Base-by-base conservation (phyloP, 2,888 invertebrate genomes). In the Crioceris asparagi region DNA sequence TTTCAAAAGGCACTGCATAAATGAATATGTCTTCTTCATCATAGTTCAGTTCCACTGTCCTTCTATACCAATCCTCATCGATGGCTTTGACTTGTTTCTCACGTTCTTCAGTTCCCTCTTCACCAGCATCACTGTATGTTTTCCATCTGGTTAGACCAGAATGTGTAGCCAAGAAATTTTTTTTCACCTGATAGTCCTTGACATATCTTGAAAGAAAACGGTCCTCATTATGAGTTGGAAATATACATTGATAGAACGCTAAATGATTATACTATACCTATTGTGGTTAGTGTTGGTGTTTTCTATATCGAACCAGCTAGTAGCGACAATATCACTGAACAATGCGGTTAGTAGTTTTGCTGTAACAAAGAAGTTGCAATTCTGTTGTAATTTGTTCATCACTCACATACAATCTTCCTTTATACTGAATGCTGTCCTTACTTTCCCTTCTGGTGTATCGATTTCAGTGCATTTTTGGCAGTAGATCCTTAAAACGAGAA, bases 81-180 rank as follows among this genome's bases (percentile, higher is more conserved):
- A 84, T 85, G 1, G 88, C 78, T 29, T 75, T 71, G 8, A 21
- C 25, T 23, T 52, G 45, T 4, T 49, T 45, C 27, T 51, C 52
- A 8, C 19, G 12, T 3, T 14, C 23, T 8, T 33, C 33, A 8
- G 15, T 14, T 5, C 14, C 14, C 40, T 56, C 53, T 4, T 40
- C 47, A 17, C 48, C 44, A 4, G 44, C 45, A 17, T 34, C 31
- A n/a, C 44, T 46, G 33, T 54, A 53, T 3, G 44, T 50, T 55
- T 83, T 80, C 87, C 88, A 91, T 41, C 91, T 69, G 0, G 88
- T 87, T 5, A 92, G 69, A 0, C 92, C 92, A 52, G 86, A 86
- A 59, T 86, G 82, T 0, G 92, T 92, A 25, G 91, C 83, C 55
- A 92, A 68, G 64, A 92, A 92, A 2, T 86, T 81, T 39, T 56